A percentile compares a stretch with the other conserved stretches of the same genome.
Conservation (phyloP, 1,140 invertebrate genomes). For the Eumaeus atala region DNA sequence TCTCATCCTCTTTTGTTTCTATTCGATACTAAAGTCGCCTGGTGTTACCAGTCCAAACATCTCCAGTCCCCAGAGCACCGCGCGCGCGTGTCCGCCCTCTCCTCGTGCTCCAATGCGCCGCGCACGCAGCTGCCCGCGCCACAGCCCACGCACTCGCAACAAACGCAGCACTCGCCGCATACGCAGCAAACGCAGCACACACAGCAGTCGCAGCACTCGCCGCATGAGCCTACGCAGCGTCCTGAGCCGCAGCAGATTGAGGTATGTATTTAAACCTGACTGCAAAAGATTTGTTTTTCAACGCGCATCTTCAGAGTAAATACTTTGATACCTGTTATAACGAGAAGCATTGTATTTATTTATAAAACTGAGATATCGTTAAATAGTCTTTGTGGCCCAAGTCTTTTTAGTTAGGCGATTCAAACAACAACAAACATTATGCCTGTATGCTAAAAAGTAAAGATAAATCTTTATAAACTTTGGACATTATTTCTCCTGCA, state of each 20-base stretch:
- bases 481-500: no score
- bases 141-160: constrained; percentile 30
- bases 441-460: no score
- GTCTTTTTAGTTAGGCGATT: no score
- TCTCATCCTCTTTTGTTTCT: no score
- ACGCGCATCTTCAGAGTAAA: no score
- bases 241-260: constrained; percentile 4
- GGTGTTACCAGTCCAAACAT: constrained; percentile 9
- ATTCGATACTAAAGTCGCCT: neutral
- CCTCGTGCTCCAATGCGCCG: constrained; percentile 42
- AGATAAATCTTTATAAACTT: no score
- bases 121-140: constrained; percentile 42
- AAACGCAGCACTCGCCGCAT: constrained; percentile 18
- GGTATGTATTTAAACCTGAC: neutral
- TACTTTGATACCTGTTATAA: no score
- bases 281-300: no score
- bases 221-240: constrained; percentile 8
- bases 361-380: no score
- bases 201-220: constrained; percentile 9
- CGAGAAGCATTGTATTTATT: no score
- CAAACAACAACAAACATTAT: no score
- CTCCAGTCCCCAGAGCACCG: constrained; percentile 58
- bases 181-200: constrained; percentile 3
- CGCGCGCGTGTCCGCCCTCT: constrained; percentile 39
- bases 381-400: no score